Percentiles rank a stretch among this genome's conserved stretches.
Conservation (phyloP, 2,888 invertebrate species). For the Agrochola macilenta region DNA sequence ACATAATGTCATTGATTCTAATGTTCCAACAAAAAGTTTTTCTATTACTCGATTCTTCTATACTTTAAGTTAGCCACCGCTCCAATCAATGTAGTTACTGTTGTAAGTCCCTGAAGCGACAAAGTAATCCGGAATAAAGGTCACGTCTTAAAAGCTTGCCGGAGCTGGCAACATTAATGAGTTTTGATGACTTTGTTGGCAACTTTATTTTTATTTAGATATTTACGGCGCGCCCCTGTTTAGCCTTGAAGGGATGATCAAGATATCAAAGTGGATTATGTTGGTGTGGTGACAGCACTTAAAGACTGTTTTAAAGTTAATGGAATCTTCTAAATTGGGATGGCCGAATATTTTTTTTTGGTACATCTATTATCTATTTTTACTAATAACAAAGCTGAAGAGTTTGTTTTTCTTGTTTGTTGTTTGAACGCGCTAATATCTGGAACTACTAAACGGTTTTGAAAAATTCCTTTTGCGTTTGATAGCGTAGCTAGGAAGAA, state of each 20-base stretch:
- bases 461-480: too few species aligned
- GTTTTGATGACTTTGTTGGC: constrained; percentile 54
- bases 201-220: constrained; percentile 59
- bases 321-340: constrained; percentile 12
- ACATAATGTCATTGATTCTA: not conserved
- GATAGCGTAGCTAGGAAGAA: too few species aligned
- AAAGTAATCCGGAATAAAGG: constrained; percentile 53
- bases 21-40: not conserved
- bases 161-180: constrained; percentile 50
- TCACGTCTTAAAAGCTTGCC: constrained; percentile 53
- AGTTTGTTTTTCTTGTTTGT: too few species aligned
- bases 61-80: not conserved
- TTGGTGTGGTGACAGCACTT: constrained; percentile 24
- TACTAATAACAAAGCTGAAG: too few species aligned
- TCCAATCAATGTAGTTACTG: constrained; percentile 33
- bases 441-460: too few species aligned
- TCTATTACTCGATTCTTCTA: not conserved
- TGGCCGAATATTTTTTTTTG: not conserved
- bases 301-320: constrained; percentile 34
- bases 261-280: constrained; percentile 51
- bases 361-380: too few species aligned
- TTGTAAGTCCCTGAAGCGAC: constrained; percentile 32
- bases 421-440: too few species aligned
- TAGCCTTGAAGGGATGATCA: constrained; percentile 42
- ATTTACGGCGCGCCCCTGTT: constrained; percentile 30